These are phyloP conservation scores for Marronus borbonicus DNA, from an alignment of 2,888 invertebrate species.

Conservation along the genomic window DNA sequence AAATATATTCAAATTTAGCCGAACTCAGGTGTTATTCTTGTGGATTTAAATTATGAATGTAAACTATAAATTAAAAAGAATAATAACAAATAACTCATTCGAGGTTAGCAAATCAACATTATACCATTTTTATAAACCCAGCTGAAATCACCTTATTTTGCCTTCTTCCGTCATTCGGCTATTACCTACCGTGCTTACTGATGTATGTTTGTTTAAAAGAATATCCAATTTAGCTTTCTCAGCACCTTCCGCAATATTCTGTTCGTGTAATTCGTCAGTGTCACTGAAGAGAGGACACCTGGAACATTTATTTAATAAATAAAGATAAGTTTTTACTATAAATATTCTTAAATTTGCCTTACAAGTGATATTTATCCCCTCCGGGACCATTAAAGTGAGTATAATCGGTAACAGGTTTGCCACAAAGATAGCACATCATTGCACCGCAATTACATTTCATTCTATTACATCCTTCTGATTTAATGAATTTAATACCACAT, in stretches of 20 bases:
- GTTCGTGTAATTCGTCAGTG: slow-evolving; percentile 65
- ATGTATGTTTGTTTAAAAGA: slow-evolving; percentile 6
- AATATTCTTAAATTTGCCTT: slow-evolving; percentile 9
- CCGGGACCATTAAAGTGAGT: slow-evolving; percentile 73
- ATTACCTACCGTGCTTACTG: slow-evolving; percentile 5
- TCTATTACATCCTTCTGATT: slow-evolving; percentile 74
- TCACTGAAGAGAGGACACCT: slow-evolving; percentile 71
- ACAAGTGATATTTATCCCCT: slow-evolving; percentile 63
- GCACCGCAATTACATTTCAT: slow-evolving; percentile 75
- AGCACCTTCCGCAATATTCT: slow-evolving; percentile 68
- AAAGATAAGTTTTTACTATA: slow-evolving; percentile 2
- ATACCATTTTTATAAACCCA: too few species aligned
- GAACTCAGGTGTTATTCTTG: too few species aligned
- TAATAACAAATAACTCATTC: too few species aligned
- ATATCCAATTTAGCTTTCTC: slow-evolving; percentile 64
- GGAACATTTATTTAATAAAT: slow-evolving; percentile 14
- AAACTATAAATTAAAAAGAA: too few species aligned
- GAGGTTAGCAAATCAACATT: too few species aligned
- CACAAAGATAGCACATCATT: slow-evolving; percentile 74
- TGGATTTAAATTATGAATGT: too few species aligned
- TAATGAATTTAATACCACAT: slow-evolving; percentile 71
- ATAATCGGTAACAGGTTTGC: slow-evolving; percentile 72
- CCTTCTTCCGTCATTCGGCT: too few species aligned
- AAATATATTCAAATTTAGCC: too few species aligned
- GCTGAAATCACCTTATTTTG: too few species aligned